Conservation (phyloP, 2,113 vertebrate genomes). For the Salvelinus fontinalis region DNA sequence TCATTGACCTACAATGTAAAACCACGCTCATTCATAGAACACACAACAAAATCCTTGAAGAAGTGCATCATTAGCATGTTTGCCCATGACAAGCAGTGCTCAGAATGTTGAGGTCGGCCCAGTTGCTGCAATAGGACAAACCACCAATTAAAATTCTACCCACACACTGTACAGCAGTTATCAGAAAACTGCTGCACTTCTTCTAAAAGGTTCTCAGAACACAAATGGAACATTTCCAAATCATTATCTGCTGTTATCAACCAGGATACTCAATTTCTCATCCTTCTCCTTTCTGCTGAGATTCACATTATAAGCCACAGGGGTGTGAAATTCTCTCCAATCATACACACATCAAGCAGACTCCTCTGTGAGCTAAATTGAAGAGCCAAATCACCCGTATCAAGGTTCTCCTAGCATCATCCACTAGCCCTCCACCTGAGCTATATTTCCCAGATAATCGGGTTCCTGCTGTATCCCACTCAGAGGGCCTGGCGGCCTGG, state of each 20-base stretch:
- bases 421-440: conserved; percentile 1
- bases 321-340: conserved; percentile 42
- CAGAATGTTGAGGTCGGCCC: neutral
- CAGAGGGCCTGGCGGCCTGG: conserved; percentile 26
- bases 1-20: neutral
- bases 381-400: conserved; percentile 17
- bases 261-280: conserved; percentile 28
- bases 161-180: neutral
- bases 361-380: conserved; percentile 24
- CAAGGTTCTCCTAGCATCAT: neutral
- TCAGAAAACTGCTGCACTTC: conserved; percentile 2
- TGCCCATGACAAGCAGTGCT: no score
- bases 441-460: conserved; percentile 11
- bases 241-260: conserved; percentile 29
- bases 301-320: conserved; percentile 19
- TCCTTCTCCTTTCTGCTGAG: conserved; percentile 19
- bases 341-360: conserved; percentile 15
- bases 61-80: no score
- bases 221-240: conserved; percentile 13
- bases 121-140: neutral
- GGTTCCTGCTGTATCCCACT: conserved; percentile 22
- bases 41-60: no score
- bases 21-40: neutral
- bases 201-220: conserved; percentile 31
- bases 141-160: no score